A percentile compares a stretch with the other conserved stretches of the same genome.
These are phyloP conservation scores for Chamaetylas fuelleborni DNA, from an alignment of 2,113 vertebrate genomes.

Conservation along the genomic window DNA sequence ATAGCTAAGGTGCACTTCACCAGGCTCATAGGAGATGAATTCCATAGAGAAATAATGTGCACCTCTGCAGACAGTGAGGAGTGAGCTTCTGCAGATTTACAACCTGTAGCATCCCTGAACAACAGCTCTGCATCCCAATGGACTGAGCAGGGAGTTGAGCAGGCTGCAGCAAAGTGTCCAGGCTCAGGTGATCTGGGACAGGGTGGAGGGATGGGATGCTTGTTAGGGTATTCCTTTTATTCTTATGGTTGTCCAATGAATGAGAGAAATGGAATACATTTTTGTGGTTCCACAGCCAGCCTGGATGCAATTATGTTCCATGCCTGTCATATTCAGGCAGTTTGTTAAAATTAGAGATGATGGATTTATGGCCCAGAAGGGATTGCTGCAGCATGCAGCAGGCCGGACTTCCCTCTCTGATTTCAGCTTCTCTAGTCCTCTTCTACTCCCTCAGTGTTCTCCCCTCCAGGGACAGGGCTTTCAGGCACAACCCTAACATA, in stretches of 20 bases:
- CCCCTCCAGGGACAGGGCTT: neutral
- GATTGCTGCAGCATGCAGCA: neutral
- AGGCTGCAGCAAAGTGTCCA: neutral
- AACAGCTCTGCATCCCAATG: neutral
- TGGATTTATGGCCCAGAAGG: neutral
- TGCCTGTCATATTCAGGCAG: neutral
- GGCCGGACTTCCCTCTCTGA: neutral
- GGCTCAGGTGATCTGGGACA: neutral
- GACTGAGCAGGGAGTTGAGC: neutral
- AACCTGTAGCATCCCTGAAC: neutral
- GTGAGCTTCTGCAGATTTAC: neutral
- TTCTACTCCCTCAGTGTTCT: neutral
- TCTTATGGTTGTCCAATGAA: neutral
- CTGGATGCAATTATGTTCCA: neutral
- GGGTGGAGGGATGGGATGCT: neutral
- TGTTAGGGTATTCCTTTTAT: neutral
- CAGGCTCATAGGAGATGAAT: neutral
- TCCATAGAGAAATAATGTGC: neutral
- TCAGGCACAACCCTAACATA: neutral
- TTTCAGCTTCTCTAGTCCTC: neutral
- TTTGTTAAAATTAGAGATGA: slow-evolving; percentile 19
- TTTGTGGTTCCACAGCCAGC: neutral
- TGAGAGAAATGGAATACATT: neutral
- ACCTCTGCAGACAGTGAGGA: neutral
- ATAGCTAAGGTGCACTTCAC: neutral